Conservation (phyloP, 2,113 vertebrate genomes). For the Microtus montanus region DNA sequence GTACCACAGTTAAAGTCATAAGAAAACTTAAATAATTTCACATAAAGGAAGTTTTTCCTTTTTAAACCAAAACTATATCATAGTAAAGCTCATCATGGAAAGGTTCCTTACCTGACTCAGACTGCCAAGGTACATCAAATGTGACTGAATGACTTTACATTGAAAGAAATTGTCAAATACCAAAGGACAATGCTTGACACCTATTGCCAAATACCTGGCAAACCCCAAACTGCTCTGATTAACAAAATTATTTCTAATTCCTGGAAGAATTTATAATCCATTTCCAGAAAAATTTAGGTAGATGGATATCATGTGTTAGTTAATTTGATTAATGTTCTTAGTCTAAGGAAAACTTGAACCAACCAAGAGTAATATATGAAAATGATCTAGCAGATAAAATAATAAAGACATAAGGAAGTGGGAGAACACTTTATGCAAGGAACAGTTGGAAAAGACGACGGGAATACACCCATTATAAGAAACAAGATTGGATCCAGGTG, state of each 20-base stretch:
- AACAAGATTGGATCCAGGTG: background rate
- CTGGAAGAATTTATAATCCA: background rate
- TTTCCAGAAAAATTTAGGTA: conserved; percentile 1
- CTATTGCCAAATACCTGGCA: background rate
- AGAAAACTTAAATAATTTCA: conserved; percentile 17
- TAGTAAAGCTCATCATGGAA: conserved; percentile 22
- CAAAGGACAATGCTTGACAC: background rate
- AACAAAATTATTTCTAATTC: conserved; percentile 11
- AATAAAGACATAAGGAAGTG: background rate
- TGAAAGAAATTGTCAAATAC: conserved; percentile 19
- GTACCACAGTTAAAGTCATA: conserved; percentile 28
- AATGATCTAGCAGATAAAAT: background rate
- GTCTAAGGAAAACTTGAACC: conserved; percentile 20
- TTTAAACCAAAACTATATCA: background rate
- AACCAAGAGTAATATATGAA: conserved; percentile 17
- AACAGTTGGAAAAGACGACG: background rate
- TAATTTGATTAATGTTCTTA: conserved; percentile 1
- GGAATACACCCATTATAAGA: background rate
- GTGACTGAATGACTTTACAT: background rate
- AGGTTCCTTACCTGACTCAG: background rate
- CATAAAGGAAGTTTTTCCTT: background rate
- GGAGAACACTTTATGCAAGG: background rate
- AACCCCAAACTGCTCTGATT: background rate
- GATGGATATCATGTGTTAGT: background rate
- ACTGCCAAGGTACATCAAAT: background rate